Evolutionary conservation across 2,888 invertebrate genomes (phyloP).

Genomic region (Harpalus rufipes): DNA sequence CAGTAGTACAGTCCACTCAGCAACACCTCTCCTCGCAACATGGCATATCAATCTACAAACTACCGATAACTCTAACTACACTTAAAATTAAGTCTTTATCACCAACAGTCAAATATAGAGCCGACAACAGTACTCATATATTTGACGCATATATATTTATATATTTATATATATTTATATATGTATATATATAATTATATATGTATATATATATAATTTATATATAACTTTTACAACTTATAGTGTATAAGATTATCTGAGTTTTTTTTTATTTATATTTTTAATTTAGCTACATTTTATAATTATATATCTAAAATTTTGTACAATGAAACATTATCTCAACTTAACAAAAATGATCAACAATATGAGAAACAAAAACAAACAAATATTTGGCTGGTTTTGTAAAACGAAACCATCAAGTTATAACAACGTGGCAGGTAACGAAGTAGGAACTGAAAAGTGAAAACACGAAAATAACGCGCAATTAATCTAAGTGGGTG

Average conservation of each 20-base stretch:
- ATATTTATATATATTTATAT: slow-evolving; percentile 65
- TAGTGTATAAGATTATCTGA: slow-evolving; percentile 65
- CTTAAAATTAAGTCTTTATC: slow-evolving; percentile 66
- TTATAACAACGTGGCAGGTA: slow-evolving; percentile 45
- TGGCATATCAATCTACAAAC: slow-evolving; percentile 65
- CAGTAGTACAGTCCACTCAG: slow-evolving; percentile 27
- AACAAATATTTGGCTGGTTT: slow-evolving; percentile 55
- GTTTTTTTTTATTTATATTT: slow-evolving; percentile 66
- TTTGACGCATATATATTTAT: slow-evolving; percentile 66
- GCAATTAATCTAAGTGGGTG: slow-evolving; percentile 32
- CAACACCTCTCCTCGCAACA: slow-evolving; percentile 59
- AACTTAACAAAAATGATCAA: slow-evolving; percentile 59
- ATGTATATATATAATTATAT: slow-evolving; percentile 52
- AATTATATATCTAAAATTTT: slow-evolving; percentile 65
- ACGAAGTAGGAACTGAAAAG: slow-evolving; percentile 39
- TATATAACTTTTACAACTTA: slow-evolving; percentile 62
- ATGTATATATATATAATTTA: slow-evolving; percentile 65
- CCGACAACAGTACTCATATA: slow-evolving; percentile 60
- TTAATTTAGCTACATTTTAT: slow-evolving; percentile 66
- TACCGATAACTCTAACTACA: slow-evolving; percentile 66
- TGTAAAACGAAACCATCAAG: slow-evolving; percentile 47
- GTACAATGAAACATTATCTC: slow-evolving; percentile 63
- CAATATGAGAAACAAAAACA: slow-evolving; percentile 9
- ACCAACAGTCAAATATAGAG: slow-evolving; percentile 66
- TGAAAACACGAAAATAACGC: slow-evolving; percentile 35